phyloP scores from a whole-genome alignment of 2,113 vertebrate species.

The Aptenodytes forsteri region DNA sequence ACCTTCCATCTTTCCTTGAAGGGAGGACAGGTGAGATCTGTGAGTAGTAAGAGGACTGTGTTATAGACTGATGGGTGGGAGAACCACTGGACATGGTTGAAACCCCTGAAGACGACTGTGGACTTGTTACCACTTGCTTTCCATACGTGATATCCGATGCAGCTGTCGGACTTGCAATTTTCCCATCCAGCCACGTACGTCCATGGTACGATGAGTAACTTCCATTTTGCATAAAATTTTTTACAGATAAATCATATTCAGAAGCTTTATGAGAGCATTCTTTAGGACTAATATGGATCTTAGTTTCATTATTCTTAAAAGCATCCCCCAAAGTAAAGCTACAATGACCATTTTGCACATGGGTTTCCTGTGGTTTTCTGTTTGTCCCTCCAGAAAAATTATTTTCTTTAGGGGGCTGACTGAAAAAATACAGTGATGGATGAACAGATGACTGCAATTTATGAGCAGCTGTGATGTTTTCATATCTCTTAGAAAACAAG shows the following conservation, averaged over 20 bases:
- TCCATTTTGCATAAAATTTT: not conserved
- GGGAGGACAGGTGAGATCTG: not conserved
- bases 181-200: not conserved
- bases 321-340: not conserved
- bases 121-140: not conserved
- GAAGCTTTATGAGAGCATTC: not conserved
- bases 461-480: conserved; percentile 10
- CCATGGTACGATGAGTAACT: not conserved
- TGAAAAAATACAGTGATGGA: not conserved
- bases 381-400: not conserved
- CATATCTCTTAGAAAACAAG: conserved; percentile 19
- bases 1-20: conserved; percentile 6
- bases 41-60: not conserved
- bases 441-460: not conserved
- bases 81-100: not conserved
- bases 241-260: not conserved
- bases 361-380: conserved; percentile 1
- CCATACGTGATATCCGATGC: not conserved
- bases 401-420: conserved; percentile 48
- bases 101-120: conserved; percentile 2
- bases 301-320: conserved; percentile 4
- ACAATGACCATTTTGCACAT: not conserved
- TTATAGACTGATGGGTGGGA: not conserved
- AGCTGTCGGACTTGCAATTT: not conserved
- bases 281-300: not conserved